Base-by-base conservation (phyloP, 1,140 invertebrate genomes). In the Drosophila arizonae region DNA sequence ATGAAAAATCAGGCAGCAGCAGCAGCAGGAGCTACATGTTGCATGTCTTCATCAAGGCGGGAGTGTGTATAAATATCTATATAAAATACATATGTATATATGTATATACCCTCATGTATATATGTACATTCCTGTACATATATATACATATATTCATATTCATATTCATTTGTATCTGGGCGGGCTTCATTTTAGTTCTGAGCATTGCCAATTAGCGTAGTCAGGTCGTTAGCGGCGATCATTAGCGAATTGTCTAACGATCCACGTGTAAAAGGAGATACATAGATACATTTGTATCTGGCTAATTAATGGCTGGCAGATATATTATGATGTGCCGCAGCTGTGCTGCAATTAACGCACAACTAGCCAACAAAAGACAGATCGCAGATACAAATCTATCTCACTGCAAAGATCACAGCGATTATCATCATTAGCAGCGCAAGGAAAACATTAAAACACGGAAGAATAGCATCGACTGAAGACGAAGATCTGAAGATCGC, bases 181-280 rank as follows among this genome's bases (percentile, higher is more conserved):
- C 43, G 24, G 50, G 48, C 50, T 52, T 33, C 51, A 17, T 33
- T 33, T 48, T 43, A 54, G 69, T 60, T 72, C 69, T 66, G 46
- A 55, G 24, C 58, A 52, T 43, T 63, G 70, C 70, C 70, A 72
- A 72, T 72, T 72, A 72, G 70, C 50, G 56, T 52, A 67, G 28
- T 48, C 70, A 72, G 70, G 26, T 72, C 70, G 70, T 72, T 72
- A 68, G 70, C 45, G 66, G 64, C 39, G 48, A 72, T 72, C 70
- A 72, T 72, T 72, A 72, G 70, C 70, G 70, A 61, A 55, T 67
- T 61, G 56, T 72, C 70, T 72, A 72, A 72, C 64, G 64, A 72
- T 72, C 64, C 70, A 72, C 64, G 51, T 65, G 62, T 39, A 65
- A 65, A 64, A 55, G 36, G 3, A 30, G 33, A 10, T 13, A 30